These are phyloP conservation scores for Harpagifer antarcticus DNA, from an alignment of 2,797 vertebrate genomes.

Conservation along the genomic window DNA sequence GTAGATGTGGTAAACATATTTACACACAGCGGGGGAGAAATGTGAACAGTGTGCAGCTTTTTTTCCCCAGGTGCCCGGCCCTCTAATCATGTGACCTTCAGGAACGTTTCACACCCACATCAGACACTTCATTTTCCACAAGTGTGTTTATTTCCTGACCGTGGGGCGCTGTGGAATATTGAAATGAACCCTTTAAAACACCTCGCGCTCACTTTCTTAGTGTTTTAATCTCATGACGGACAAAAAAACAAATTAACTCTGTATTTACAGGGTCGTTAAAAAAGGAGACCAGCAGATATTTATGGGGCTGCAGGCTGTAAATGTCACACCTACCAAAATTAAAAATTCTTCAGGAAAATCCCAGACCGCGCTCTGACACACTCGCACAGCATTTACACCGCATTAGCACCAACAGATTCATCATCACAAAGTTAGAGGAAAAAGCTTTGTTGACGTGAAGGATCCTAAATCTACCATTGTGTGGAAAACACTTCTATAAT, in stretches of 20 bases:
- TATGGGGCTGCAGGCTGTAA: constrained; percentile 71
- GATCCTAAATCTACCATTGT: no score
- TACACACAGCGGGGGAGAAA: constrained; percentile 33
- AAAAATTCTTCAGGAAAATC: constrained; percentile 77
- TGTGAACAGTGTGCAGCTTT: neutral
- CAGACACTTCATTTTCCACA: constrained; percentile 66
- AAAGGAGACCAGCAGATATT: constrained; percentile 50
- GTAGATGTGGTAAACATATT: constrained; percentile 50
- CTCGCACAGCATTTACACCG: constrained; percentile 1
- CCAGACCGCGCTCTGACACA: constrained; percentile 25
- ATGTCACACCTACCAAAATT: constrained; percentile 82
- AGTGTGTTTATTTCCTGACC: constrained; percentile 71
- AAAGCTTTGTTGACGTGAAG: neutral
- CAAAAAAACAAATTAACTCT: constrained; percentile 73
- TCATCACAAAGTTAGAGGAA: constrained; percentile 20
- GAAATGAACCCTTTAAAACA: constrained; percentile 70
- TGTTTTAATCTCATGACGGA: constrained; percentile 58
- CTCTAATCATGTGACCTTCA: constrained; percentile 41
- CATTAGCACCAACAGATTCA: constrained; percentile 26
- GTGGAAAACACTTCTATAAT: neutral
- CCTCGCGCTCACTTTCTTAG: constrained; percentile 52
- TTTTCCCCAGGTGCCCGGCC: neutral
- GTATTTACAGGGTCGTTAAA: constrained; percentile 73
- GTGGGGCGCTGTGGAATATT: constrained; percentile 59
- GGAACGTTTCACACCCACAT: constrained; percentile 60